Evolutionary conservation across 2,797 vertebrate species (phyloP).

Genomic region (Dromococcyx pavoninus): DNA sequence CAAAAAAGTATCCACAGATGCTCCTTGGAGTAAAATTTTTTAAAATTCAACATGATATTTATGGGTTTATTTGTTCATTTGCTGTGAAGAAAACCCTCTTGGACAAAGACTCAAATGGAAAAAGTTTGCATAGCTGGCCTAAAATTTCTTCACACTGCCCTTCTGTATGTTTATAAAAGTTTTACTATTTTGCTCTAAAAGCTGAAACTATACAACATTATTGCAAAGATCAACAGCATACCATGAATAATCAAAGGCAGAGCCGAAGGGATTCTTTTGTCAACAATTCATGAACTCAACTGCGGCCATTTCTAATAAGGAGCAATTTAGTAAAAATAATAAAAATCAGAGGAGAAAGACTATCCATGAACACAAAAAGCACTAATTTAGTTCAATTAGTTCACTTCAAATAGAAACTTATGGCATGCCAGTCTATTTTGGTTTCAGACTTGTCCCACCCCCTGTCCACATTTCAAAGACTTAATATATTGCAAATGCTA

Average conservation of each 20-base stretch:
- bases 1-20: neutral
- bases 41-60: neutral
- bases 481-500: slow-evolving; percentile 16
- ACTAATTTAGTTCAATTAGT: slow-evolving; percentile 59
- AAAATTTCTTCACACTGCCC: neutral
- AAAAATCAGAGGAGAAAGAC: slow-evolving; percentile 39
- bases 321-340: slow-evolving; percentile 44
- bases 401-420: slow-evolving; percentile 52
- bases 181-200: neutral
- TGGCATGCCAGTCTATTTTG: neutral
- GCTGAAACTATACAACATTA: neutral
- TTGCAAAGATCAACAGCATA: slow-evolving; percentile 17
- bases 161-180: neutral
- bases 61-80: neutral
- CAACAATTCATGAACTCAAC: neutral
- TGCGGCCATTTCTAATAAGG: slow-evolving; percentile 28
- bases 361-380: slow-evolving; percentile 6
- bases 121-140: neutral
- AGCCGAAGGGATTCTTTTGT: slow-evolving; percentile 19
- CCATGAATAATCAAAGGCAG: neutral
- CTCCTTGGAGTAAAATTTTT: neutral
- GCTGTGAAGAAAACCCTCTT: neutral
- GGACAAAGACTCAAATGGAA: neutral
- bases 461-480: slow-evolving; percentile 22
- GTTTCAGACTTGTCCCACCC: slow-evolving; percentile 36